Evolutionary conservation across 1,140 invertebrate genomes (phyloP).

Genomic region (Bombyx mori): ASM3026992v2 NC_085107.1:8933501-8934000

Average conservation of each 20-base stretch:
- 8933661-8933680: neutral
- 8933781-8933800: neutral
- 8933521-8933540: too few species aligned
- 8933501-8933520: too few species aligned
- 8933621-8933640: neutral
- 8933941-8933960: slow-evolving; percentile 11
- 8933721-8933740: neutral
- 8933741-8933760: neutral
- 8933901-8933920: slow-evolving; percentile 40
- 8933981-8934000: neutral
- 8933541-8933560: slow-evolving; percentile 1
- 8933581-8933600: slow-evolving; percentile 3
- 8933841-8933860: neutral
- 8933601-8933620: neutral
- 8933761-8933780: neutral
- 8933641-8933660: neutral
- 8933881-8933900: slow-evolving; percentile 10
- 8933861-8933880: neutral
- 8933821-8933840: neutral
- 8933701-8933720: neutral
- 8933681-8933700: neutral
- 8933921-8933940: slow-evolving; percentile 38
- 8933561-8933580: slow-evolving; percentile 1
- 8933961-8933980: neutral
- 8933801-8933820: neutral